These are phyloP conservation scores for Nemotelus pantherinus DNA, from an alignment of 2,888 invertebrate genomes.

Conservation along the genomic window DNA sequence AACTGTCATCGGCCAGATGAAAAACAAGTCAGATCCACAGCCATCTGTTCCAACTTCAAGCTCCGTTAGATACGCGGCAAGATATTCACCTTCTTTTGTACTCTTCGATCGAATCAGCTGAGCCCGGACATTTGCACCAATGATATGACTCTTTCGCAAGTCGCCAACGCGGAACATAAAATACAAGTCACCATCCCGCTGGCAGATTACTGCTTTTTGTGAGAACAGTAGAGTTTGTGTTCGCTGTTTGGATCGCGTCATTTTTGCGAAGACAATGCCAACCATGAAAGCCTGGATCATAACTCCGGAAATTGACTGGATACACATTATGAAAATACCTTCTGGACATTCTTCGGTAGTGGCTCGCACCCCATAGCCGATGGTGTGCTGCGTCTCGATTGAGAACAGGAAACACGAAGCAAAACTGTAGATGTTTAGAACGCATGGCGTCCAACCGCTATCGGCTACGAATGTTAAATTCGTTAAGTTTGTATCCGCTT, in stretches of 20 bases:
- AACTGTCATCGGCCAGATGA: conserved; percentile 96
- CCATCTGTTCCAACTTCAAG: conserved; percentile 79
- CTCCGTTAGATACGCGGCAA: conserved; percentile 85
- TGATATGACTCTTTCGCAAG: conserved; percentile 93
- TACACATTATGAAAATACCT: conserved; percentile 92
- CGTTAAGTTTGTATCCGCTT: neutral
- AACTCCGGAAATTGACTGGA: conserved; percentile 93
- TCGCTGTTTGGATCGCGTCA: conserved; percentile 92
- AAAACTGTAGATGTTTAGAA: conserved; percentile 86
- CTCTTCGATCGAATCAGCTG: conserved; percentile 83
- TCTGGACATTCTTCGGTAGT: conserved; percentile 94
- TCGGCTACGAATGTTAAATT: conserved; percentile 59
- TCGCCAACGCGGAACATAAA: conserved; percentile 94
- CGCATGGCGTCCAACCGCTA: conserved; percentile 83
- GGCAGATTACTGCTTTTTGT: conserved; percentile 85
- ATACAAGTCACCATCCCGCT: conserved; percentile 85
- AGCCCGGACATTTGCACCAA: conserved; percentile 88
- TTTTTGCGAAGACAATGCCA: conserved; percentile 92
- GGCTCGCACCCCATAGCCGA: conserved; percentile 83
- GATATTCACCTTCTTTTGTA: conserved; percentile 82
- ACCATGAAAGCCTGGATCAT: conserved; percentile 83
- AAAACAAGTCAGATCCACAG: conserved; percentile 87
- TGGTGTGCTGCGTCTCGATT: conserved; percentile 95
- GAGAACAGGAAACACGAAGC: conserved; percentile 94
- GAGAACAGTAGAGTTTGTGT: conserved; percentile 95